Conservation (phyloP, 2,797 vertebrate species). For the Syngnathus rostellatus region DNA sequence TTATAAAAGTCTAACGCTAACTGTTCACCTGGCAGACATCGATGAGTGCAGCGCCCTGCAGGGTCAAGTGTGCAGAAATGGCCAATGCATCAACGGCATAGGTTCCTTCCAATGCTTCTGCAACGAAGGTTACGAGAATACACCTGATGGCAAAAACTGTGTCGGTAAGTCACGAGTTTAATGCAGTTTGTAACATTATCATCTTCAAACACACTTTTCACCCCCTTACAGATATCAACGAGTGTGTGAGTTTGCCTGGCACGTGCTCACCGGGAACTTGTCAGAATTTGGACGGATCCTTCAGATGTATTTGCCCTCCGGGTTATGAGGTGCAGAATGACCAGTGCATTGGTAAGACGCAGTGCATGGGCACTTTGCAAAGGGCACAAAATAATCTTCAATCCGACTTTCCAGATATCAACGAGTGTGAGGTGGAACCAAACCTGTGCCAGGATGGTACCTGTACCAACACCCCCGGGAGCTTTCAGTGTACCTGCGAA, state of each 20-base stretch:
- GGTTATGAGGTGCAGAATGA: slow-evolving; percentile 89
- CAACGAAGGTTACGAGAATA: slow-evolving; percentile 84
- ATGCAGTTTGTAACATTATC: neutral
- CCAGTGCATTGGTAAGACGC: slow-evolving; percentile 79
- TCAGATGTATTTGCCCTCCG: slow-evolving; percentile 86
- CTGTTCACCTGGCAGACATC: slow-evolving; percentile 66
- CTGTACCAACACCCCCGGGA: slow-evolving; percentile 86
- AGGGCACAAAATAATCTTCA: no score
- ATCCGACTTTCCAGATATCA: slow-evolving; percentile 72
- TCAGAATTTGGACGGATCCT: slow-evolving; percentile 89
- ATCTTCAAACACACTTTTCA: neutral
- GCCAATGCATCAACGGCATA: slow-evolving; percentile 84
- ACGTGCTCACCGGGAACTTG: slow-evolving; percentile 90
- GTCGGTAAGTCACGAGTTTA: slow-evolving; percentile 69
- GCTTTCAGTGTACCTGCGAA: slow-evolving; percentile 86
- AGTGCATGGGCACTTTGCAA: neutral
- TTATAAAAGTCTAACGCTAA: neutral
- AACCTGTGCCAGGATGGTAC: slow-evolving; percentile 86
- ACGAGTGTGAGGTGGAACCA: slow-evolving; percentile 83
- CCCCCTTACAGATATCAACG: slow-evolving; percentile 74
- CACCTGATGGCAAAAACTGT: slow-evolving; percentile 84
- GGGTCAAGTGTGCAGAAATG: slow-evolving; percentile 85
- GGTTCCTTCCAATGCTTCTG: slow-evolving; percentile 93
- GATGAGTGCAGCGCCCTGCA: slow-evolving; percentile 82
- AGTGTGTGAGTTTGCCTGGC: slow-evolving; percentile 79